Percentiles rank a stretch among this genome's conserved stretches.
Evolutionary conservation across 2,113 vertebrate species (phyloP).

Genomic region (Neodon shergylaensis): DNA sequence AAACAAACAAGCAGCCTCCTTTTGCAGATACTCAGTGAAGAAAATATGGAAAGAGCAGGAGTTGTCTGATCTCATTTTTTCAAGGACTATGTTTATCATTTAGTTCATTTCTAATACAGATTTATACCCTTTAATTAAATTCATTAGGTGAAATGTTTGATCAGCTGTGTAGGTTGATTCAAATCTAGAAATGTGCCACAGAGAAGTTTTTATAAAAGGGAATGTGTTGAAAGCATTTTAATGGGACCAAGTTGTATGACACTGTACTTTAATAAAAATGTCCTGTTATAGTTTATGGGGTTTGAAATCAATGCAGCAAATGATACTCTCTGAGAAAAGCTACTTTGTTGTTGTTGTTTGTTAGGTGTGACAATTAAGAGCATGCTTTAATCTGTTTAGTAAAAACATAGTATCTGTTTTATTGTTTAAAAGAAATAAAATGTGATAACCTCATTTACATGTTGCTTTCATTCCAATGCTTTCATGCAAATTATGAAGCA

Average conservation of each 20-base stretch:
- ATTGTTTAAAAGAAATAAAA: not conserved
- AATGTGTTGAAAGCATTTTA: not conserved
- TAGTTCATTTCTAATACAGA: constrained; percentile 38
- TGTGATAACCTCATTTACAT: not conserved
- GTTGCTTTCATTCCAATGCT: not conserved
- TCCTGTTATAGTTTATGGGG: not conserved
- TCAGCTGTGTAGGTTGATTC: constrained; percentile 45
- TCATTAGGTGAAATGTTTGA: constrained; percentile 55
- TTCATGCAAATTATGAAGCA: not conserved
- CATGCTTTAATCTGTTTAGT: not conserved
- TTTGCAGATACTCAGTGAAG: not conserved
- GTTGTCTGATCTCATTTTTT: constrained; percentile 22
- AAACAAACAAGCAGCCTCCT: too few relatives aligned
- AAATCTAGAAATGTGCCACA: constrained; percentile 21
- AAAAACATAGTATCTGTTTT: not conserved
- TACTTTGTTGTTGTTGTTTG: not conserved
- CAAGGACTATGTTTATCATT: constrained; percentile 32
- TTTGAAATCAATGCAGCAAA: not conserved
- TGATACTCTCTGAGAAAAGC: not conserved
- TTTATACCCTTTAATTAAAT: constrained; percentile 56
- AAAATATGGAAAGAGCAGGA: not conserved
- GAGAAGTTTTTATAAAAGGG: not conserved
- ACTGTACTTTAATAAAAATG: not conserved
- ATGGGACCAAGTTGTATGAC: not conserved
- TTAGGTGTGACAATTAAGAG: not conserved